These are phyloP conservation scores for Blastomussa wellsi DNA, from an alignment of 92 coral and sea anemone genomes.

Conservation along the genomic window DNA sequence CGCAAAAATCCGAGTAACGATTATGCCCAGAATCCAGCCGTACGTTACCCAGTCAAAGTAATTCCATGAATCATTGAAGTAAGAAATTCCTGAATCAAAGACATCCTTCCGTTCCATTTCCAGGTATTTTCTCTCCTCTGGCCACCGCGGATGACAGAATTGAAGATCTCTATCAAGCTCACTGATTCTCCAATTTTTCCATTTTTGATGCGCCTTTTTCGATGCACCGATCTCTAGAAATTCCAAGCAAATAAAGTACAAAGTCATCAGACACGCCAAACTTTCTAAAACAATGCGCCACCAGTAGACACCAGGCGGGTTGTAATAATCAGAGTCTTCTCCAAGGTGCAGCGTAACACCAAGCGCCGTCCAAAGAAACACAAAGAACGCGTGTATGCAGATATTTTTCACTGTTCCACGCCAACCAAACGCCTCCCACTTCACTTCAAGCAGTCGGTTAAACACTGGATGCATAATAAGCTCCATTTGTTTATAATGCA, in stretches of 20 bases:
- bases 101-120: slow-evolving; percentile 89
- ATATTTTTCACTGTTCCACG: slow-evolving; percentile 78
- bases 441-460: slow-evolving; percentile 88
- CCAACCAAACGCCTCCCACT: slow-evolving; percentile 91
- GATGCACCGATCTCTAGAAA: slow-evolving; percentile 81
- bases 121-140: slow-evolving; percentile 91
- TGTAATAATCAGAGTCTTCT: slow-evolving; percentile 65
- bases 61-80: slow-evolving; percentile 95
- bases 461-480: slow-evolving; percentile 99
- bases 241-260: slow-evolving; percentile 82
- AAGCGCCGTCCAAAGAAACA: slow-evolving; percentile 81
- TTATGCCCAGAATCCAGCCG: slow-evolving; percentile 79
- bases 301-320: slow-evolving; percentile 81
- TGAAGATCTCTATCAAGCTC: slow-evolving; percentile 81
- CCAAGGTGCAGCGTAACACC: slow-evolving; percentile 89
- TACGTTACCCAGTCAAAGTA: slow-evolving; percentile 99
- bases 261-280: slow-evolving; percentile 75
- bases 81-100: slow-evolving; percentile 89
- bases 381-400: slow-evolving; percentile 76
- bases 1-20: slow-evolving; percentile 79
- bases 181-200: slow-evolving; percentile 84
- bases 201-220: slow-evolving; percentile 66
- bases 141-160: slow-evolving; percentile 97
- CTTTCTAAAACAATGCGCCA: slow-evolving; percentile 95
- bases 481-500: slow-evolving; percentile 89